Evolutionary conservation across 1,140 invertebrate species (phyloP), one percentile per base, ranked within the genome.

Genomic region (Heliothis virescens): DNA sequence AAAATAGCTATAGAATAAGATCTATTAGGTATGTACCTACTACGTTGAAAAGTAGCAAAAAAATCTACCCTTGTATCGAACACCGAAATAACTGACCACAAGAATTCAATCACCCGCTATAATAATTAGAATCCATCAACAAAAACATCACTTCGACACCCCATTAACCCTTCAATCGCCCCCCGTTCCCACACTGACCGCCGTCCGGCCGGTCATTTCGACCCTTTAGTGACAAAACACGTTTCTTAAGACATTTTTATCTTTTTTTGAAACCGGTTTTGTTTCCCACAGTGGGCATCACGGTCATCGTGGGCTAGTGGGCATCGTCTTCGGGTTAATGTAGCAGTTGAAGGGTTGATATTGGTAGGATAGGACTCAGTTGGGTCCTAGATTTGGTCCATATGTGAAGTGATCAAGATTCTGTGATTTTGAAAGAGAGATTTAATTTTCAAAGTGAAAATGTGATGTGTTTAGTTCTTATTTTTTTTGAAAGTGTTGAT

Each of bases 181-280:
- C 89, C 87, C 73, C 47, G 73, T 82, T 90, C 90, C 83, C 90
- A 89, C 87, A 85, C 74, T 91, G 89, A 90, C 89, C 89, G 81
- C 74, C 87, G 90, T 88, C 89, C 89, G 78, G 82, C 89, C 89
- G 78, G 82, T 83, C 75, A 75, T 16, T 74, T 75, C 53, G 21
- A 84, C 83, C 82, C 83, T 77, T 67, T 34, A 65, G 47, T 79
- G 57, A 79, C 34, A 60, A 41, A 76, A 76, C 74, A 21, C 13
- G 74, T 76, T 76, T 53, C 60, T 76, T 79, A 82, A 81, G 52
- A 81, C 55, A 48, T n/a, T 53, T 41, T 53, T 41, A 41, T 41
- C 34, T 41, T 80, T 79, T n/a, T 73, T 73, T 74, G 21, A 67
- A 88, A 88, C 87, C 80, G 63, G 89, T 82, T 82, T 50, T 53